phyloP scores from a whole-genome alignment of 2,797 vertebrate species.

The Phyllotis vaccarum region DNA sequence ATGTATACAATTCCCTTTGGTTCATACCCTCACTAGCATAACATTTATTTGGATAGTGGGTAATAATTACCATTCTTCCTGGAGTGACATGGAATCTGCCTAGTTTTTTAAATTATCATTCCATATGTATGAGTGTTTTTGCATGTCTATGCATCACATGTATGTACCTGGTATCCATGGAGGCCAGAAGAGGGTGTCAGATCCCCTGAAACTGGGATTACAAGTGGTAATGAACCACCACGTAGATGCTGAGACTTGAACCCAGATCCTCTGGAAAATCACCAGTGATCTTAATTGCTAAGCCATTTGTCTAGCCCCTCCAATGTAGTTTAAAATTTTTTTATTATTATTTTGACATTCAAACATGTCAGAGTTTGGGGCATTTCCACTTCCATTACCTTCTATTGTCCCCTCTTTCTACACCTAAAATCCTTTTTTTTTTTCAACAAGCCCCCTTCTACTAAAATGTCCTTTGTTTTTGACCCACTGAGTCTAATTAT shows the following conservation, averaged over 20 bases:
- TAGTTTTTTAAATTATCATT: background rate
- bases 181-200: background rate
- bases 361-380: too few relatives aligned
- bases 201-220: background rate
- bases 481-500: background rate
- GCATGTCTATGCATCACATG: background rate
- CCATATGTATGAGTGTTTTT: background rate
- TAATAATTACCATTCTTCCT: background rate
- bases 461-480: background rate
- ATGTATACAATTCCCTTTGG: background rate
- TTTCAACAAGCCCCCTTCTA: background rate
- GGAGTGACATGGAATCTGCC: background rate
- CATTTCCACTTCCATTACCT: background rate
- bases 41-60: background rate
- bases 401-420: background rate
- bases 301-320: background rate
- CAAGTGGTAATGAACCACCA: background rate
- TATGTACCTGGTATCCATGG: background rate
- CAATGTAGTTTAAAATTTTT: background rate
- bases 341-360: background rate
- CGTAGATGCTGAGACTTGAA: background rate
- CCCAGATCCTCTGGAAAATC: background rate
- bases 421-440: background rate
- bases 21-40: background rate
- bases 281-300: background rate